Evolutionary conservation across 1,140 invertebrate species (phyloP).

Genomic region (Drosophila obscura): DNA sequence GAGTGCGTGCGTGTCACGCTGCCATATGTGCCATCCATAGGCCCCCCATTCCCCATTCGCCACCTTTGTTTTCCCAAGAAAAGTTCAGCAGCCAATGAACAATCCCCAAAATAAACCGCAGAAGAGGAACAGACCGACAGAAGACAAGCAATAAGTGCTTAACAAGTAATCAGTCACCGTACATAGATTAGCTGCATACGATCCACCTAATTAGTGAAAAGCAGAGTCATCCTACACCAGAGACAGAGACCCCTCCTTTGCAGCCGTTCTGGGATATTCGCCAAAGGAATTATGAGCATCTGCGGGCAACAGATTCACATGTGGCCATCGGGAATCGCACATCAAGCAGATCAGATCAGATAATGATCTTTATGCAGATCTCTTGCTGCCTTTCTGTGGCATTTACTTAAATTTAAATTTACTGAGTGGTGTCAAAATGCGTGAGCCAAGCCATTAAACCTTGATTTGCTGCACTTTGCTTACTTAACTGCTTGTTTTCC

Average conservation of each 20-base stretch:
- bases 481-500: conserved; percentile 44
- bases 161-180: conserved; percentile 72
- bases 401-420: conserved; percentile 59
- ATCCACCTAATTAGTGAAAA: conserved; percentile 62
- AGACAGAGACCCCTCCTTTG: not conserved
- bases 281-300: conserved; percentile 17
- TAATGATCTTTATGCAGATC: conserved; percentile 32
- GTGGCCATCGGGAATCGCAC: conserved; percentile 32
- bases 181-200: conserved; percentile 49
- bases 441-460: conserved; percentile 61
- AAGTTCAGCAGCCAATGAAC: conserved; percentile 71
- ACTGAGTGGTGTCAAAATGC: conserved; percentile 70
- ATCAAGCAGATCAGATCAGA: conserved; percentile 7
- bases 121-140: conserved; percentile 13
- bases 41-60: not conserved
- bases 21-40: conserved; percentile 13
- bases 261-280: conserved; percentile 19
- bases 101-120: conserved; percentile 67
- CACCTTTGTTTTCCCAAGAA: conserved; percentile 37
- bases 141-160: conserved; percentile 60
- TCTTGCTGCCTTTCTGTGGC: conserved; percentile 23
- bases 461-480: conserved; percentile 51
- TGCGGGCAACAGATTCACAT: conserved; percentile 35
- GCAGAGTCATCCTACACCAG: not conserved
- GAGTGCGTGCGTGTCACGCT: conserved; percentile 9